Conservation (phyloP, 1,140 invertebrate species). For the Dolichoris vasculosae region DNA sequence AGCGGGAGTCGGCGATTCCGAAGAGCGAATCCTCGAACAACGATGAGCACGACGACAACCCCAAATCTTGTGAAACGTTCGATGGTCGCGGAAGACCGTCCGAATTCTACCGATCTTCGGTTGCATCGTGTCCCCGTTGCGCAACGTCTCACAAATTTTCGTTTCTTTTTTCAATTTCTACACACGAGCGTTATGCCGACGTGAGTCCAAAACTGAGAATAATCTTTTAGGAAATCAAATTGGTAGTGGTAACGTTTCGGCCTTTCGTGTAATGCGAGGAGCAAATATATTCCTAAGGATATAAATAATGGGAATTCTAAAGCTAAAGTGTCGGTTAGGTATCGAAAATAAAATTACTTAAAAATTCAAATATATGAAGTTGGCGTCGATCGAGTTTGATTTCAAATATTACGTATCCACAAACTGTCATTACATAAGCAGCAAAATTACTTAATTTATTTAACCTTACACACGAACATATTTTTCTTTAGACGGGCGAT, state of each 20-base stretch:
- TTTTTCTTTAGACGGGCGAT: not conserved
- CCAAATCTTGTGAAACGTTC: constrained; percentile 10
- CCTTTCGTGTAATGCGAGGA: not conserved
- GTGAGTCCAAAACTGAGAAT: too few relatives aligned
- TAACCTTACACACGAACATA: not conserved
- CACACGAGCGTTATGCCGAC: not conserved
- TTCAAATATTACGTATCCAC: not conserved
- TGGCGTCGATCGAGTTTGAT: not conserved
- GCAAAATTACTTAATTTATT: constrained; percentile 7
- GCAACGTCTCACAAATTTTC: not conserved
- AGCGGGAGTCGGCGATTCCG: not conserved
- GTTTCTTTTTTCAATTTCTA: not conserved
- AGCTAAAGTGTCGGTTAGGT: not conserved
- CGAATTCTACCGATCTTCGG: not conserved
- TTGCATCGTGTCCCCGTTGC: not conserved
- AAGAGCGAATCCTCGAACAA: too few relatives aligned
- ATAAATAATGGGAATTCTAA: not conserved
- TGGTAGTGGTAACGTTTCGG: not conserved
- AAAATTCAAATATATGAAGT: not conserved
- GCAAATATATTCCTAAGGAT: not conserved
- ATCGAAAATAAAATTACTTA: not conserved
- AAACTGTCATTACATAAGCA: not conserved
- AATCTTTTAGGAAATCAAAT: not conserved
- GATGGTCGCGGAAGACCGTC: not conserved
- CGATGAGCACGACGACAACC: not conserved